Evolutionary conservation across 2,113 vertebrate genomes (phyloP), one percentile per base, ranked within the genome.

Genomic region (Campylomormyrus numenius): DNA sequence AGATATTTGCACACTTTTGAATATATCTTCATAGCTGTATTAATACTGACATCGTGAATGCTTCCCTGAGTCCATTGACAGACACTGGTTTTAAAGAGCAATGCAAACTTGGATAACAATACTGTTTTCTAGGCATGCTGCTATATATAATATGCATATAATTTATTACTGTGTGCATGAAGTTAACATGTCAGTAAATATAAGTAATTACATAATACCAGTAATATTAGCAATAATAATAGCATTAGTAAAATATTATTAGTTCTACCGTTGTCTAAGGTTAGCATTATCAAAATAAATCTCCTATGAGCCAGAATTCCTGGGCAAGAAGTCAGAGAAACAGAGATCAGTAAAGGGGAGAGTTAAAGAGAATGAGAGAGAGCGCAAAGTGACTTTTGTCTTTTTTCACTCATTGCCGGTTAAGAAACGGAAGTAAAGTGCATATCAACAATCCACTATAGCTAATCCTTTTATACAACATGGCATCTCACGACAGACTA

Each of bases 91-190:
- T 89, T 92, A 91, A 11, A 92, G 39, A 90, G 93, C 77, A 58
- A 92, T 90, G 92, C 88, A 91, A 93, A 93, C 89, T 31, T 85
- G 31, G 31, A 24, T 89, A 46, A 85, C 42, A 45, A 46, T 89
- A 89, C 53, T 91, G 91, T 91, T 90, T 90, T 90, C 92, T 85
- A 91, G 89, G 90, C 94, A 95, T 95, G 94, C 94, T 94, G 94
- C 92, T 91, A 91, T 92, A 50, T 89, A 89, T 42, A 11, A 27
- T 58, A 83, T 84, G n/a, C 80, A 46, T 88, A 21, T 62, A 88
- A 48, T 86, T 70, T 66, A 50, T 92, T 91, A 89, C 91, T 90
- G 89, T 92, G 91, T 91, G 91, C 92, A 93, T 93, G 93, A 90
- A 89, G 93, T 93, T 92, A 91, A 89, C 89, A 70, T 56, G 24